These are phyloP conservation scores for Nasua narica DNA, from an alignment of 2,797 vertebrate species.

Conservation along the genomic window DNA sequence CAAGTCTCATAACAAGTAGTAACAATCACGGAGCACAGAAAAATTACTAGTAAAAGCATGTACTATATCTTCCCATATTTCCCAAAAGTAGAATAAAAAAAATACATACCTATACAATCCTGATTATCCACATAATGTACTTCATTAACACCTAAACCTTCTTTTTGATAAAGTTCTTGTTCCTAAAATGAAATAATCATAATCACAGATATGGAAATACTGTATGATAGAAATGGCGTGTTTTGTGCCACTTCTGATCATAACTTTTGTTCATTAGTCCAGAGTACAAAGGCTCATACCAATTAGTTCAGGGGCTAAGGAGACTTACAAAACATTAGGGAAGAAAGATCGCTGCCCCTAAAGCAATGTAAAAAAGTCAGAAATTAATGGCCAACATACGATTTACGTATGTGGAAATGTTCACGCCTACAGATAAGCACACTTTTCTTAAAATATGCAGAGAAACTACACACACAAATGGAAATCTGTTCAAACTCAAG, in stretches of 20 bases:
- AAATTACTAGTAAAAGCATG: not conserved
- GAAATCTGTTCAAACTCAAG: not conserved
- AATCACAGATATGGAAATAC: not conserved
- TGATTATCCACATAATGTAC: conserved; percentile 99
- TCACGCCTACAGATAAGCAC: not conserved
- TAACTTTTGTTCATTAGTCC: not conserved
- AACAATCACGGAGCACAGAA: not conserved
- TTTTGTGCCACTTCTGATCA: not conserved
- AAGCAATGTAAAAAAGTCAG: not conserved
- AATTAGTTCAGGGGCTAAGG: not conserved
- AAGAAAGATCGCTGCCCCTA: not conserved
- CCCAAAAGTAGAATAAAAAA: not conserved
- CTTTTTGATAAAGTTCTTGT: conserved; percentile 96
- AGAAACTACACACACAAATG: not conserved
- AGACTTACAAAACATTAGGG: not conserved
- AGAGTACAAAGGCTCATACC: not conserved
- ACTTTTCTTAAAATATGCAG: not conserved
- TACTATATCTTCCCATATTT: not conserved
- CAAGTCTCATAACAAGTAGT: not conserved
- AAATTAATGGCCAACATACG: not conserved
- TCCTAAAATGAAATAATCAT: conserved; percentile 84
- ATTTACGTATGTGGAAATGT: not conserved
- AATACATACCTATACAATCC: conserved; percentile 94
- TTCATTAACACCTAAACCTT: conserved; percentile 97
- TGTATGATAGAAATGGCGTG: not conserved